Percentiles rank a stretch among this genome's conserved stretches.
These are phyloP conservation scores for Dryococelus australis DNA, from an alignment of 2,888 invertebrate species.

Conservation along the genomic window DNA sequence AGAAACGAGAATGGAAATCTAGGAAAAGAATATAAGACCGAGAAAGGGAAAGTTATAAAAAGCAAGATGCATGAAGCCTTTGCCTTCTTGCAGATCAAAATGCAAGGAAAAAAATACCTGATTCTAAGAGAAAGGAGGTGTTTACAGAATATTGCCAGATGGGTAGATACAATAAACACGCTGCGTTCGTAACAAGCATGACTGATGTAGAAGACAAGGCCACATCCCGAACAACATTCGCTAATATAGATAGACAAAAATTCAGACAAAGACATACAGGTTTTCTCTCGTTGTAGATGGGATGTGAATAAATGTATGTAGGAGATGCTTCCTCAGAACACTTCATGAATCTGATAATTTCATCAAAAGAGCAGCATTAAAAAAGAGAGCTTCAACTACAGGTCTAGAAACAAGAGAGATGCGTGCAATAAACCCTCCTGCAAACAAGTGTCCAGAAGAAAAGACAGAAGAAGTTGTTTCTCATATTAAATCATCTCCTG, in stretches of 20 bases:
- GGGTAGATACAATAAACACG: too few relatives aligned
- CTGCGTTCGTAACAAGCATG: too few relatives aligned
- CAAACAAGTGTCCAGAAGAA: not conserved
- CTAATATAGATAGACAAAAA: too few relatives aligned
- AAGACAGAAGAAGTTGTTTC: not conserved
- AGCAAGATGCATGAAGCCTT: not conserved
- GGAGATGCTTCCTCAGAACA: not conserved
- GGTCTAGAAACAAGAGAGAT: not conserved
- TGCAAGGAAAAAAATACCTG: not conserved
- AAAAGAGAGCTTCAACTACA: not conserved
- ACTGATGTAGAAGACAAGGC: too few relatives aligned
- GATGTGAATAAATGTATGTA: not conserved
- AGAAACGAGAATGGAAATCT: not conserved
- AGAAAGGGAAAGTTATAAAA: not conserved
- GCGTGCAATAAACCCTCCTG: not conserved
- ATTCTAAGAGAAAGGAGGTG: not conserved
- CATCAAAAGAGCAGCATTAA: not conserved
- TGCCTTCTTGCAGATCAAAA: not conserved
- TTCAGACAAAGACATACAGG: not conserved
- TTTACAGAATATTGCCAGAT: too few relatives aligned
- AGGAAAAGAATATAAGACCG: not conserved
- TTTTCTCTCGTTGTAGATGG: not conserved
- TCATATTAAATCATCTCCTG: conserved; percentile 4
- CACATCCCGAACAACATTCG: too few relatives aligned
- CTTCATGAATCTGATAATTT: not conserved